phyloP scores from a whole-genome alignment of 2,113 vertebrate species.

The Plestiodon gilberti region DNA sequence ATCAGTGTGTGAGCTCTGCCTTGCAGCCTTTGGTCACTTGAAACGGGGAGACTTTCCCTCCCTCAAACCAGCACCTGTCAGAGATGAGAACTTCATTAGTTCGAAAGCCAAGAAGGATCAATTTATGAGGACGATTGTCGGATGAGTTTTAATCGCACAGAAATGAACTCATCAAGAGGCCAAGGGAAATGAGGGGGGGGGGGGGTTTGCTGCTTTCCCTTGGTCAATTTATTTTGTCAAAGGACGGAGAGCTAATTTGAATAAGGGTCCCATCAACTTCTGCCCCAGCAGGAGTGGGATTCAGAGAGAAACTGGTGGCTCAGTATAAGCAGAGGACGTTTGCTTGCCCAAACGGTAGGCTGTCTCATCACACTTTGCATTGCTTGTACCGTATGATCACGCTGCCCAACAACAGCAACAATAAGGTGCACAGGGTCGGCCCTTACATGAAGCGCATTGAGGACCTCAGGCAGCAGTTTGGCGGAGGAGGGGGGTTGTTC shows the following conservation, averaged over 20 bases:
- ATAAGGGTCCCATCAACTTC: neutral
- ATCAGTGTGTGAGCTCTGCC: slow-evolving; percentile 1
- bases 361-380: neutral
- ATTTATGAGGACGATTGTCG: neutral
- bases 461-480: too few relatives aligned
- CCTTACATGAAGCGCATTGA: too few relatives aligned
- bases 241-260: neutral
- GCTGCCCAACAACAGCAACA: too few relatives aligned
- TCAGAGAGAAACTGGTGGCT: too few relatives aligned
- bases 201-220: neutral
- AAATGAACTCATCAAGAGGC: neutral
- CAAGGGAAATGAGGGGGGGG: neutral
- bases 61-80: too few relatives aligned
- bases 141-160: neutral
- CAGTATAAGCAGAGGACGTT: neutral
- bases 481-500: too few relatives aligned
- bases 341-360: neutral
- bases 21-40: neutral
- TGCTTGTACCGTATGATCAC: neutral
- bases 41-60: neutral
- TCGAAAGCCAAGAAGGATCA: neutral
- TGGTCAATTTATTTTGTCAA: too few relatives aligned
- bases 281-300: too few relatives aligned
- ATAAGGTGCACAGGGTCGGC: too few relatives aligned
- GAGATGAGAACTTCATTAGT: neutral